Base-by-base conservation (phyloP, 2,113 vertebrate species). In the Caloenas nicobarica region DNA sequence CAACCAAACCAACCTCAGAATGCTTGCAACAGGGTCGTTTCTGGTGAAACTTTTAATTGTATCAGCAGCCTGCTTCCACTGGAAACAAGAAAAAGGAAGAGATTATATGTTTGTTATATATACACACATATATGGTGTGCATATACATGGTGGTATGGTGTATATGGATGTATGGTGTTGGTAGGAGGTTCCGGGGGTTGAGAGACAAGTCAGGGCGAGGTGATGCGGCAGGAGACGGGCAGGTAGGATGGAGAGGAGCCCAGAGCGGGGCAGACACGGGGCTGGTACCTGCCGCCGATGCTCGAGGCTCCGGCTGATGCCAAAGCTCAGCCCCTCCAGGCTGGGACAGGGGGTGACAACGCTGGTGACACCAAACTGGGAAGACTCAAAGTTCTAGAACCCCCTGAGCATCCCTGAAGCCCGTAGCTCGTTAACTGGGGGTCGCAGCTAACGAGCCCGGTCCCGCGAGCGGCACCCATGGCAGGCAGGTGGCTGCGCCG, bases 351-450 rank as follows among this genome's bases (percentile, higher is more conserved):
- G 11, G 36, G 40, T 56, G 88, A 12, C 46, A 31, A 1, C 0
- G 4, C 38, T 7, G 81, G 29, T 3, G 1, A 10, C 15, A 13
- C 53, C 56, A 4, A 14, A 7, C 66, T 15, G 50, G 56, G 21
- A 22, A 28, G 46, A 46, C 40, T 51, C 40, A 4, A 28, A 53
- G 29, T 16, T 34, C 58, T 36, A 4, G 44, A 18, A 11, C 4
- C 34, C 1, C 44, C 2, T 0, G 16, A 65, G 33, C 60, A 40
- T 6, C 44, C 42, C 64, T 3, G 0, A 0, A 8, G 7, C 34
- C 56, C 48, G 0, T 0, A 18, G 2, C 56, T 56, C 62, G 8
- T 57, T 62, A 62, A 21, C 2, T n/a, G 7, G 34, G 28, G 50
- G 1, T 14, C 21, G 29, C 1, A 18, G 57, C 31, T 76, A 40